Evolutionary conservation across 2,888 invertebrate genomes (phyloP).

Genomic region (Philaethria dido): DNA sequence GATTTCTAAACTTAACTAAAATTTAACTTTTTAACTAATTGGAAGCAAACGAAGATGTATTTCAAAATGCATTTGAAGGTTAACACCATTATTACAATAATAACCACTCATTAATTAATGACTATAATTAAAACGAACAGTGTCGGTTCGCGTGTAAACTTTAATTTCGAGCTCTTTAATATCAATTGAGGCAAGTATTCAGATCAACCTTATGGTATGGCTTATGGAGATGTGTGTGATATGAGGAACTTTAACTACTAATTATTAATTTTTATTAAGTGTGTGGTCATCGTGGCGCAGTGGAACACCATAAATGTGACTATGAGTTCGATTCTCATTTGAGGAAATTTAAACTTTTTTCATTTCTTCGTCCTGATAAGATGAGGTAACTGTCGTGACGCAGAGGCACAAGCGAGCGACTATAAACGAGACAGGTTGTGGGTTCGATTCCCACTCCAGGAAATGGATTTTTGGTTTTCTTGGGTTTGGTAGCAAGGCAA

Average conservation of each 20-base stretch:
- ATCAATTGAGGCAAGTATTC: conserved; percentile 69
- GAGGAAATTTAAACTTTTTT: too few relatives aligned
- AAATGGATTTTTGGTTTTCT: too few relatives aligned
- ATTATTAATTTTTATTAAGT: neutral
- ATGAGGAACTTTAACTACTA: neutral
- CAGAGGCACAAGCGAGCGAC: too few relatives aligned
- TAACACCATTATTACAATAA: conserved; percentile 29
- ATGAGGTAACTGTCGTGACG: too few relatives aligned
- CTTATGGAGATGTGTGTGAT: conserved; percentile 20
- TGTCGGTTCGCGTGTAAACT: conserved; percentile 52
- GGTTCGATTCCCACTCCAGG: too few relatives aligned
- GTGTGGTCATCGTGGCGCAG: too few relatives aligned
- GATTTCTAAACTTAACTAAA: neutral
- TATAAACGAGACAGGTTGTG: too few relatives aligned
- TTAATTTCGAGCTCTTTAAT: conserved; percentile 60
- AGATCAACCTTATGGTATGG: conserved; percentile 52
- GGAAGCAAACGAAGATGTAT: neutral
- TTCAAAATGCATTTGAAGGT: conserved; percentile 25
- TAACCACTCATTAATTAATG: conserved; percentile 52
- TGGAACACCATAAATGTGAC: too few relatives aligned
- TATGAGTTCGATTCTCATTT: too few relatives aligned
- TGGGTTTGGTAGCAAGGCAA: too few relatives aligned
- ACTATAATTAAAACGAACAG: conserved; percentile 50
- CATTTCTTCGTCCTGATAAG: too few relatives aligned
- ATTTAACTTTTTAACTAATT: neutral